Evolutionary conservation across 2,888 invertebrate species (phyloP), one percentile per base, ranked within the genome.

Genomic region (Cryptocephalus moraei): DNA sequence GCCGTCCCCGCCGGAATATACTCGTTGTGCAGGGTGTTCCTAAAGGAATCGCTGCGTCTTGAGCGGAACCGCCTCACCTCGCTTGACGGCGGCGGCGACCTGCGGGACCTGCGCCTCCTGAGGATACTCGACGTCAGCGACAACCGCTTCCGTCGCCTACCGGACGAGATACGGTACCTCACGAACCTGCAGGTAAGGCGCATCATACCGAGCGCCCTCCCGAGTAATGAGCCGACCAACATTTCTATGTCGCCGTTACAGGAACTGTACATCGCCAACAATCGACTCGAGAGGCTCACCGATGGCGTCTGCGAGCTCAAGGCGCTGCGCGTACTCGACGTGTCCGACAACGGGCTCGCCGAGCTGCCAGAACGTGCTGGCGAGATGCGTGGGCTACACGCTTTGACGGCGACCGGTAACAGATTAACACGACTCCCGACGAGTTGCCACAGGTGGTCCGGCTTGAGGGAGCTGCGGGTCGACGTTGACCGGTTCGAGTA

Each of bases 21-120:
- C 70, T 81, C 86, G 32, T 71, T 88, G 49, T 89, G 90, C 67
- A 83, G 84, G 70, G 88, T 91, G 39, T 83, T 87, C 63, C 78
- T 88, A 55, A 91, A 91, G 71, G 81, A 85, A 62, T 71, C 73
- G 50, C 68, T 88, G 54, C 75, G 75, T 65, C 70, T 84, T 56
- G 77, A 85, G 62, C 74, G 77, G 58, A 91, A 91, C 68, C 77
- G 76, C 57, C 71, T 91, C 56, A 75, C 77, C 44, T 77, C 82
- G 41, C 72, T 90, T 39, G 76, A 77, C 51, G 81, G 81, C 60
- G 87, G 86, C 53, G 89, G 89, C 47, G 75, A 76, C 60, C 69
- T 90, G 60, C 75, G 76, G 56, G 87, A 89, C 72, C 75, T 88
- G 54, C 75, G 76, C 55, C 70, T 81, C 40, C 70, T 87, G 53